phyloP scores from a whole-genome alignment of 2,113 vertebrate species.

The Pedionomus torquatus region DNA sequence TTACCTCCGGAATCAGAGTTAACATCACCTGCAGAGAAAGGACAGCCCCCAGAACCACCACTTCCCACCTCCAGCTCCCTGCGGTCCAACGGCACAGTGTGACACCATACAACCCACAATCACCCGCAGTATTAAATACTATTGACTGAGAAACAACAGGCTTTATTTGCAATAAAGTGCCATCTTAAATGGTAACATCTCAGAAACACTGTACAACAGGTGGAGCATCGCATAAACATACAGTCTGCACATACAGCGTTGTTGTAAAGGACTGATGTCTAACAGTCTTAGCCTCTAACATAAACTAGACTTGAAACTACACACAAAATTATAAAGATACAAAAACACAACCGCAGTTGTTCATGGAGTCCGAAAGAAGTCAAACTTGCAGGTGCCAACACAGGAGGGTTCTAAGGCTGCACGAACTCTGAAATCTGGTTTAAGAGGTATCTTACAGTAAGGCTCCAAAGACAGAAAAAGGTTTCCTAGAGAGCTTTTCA shows the following conservation, averaged over 20 bases:
- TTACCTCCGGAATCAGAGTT: slow-evolving; percentile 82
- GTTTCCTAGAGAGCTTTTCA: slow-evolving; percentile 42
- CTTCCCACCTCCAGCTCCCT: slow-evolving; percentile 67
- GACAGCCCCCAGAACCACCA: slow-evolving; percentile 68
- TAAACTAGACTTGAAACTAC: slow-evolving; percentile 50
- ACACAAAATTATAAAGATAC: slow-evolving; percentile 63
- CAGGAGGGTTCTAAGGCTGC: slow-evolving; percentile 50
- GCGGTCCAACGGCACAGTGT: slow-evolving; percentile 54
- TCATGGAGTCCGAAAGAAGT: slow-evolving; percentile 69
- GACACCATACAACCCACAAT: slow-evolving; percentile 71
- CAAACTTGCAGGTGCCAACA: slow-evolving; percentile 60
- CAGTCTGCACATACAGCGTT: slow-evolving; percentile 71
- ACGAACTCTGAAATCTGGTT: slow-evolving; percentile 57
- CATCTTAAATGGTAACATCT: slow-evolving; percentile 77
- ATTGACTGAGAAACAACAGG: slow-evolving; percentile 68
- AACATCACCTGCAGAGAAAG: slow-evolving; percentile 77
- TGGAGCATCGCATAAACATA: slow-evolving; percentile 67
- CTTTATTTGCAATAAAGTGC: slow-evolving; percentile 74
- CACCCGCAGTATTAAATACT: slow-evolving; percentile 74
- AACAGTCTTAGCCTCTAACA: slow-evolving; percentile 58
- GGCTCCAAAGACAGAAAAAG: slow-evolving; percentile 58
- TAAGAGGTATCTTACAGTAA: slow-evolving; percentile 55
- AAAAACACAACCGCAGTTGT: slow-evolving; percentile 56
- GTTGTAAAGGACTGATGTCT: slow-evolving; percentile 58
- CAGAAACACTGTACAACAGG: slow-evolving; percentile 76